phyloP scores from a whole-genome alignment of 2,797 vertebrate species.

The Sylvia borin region DNA sequence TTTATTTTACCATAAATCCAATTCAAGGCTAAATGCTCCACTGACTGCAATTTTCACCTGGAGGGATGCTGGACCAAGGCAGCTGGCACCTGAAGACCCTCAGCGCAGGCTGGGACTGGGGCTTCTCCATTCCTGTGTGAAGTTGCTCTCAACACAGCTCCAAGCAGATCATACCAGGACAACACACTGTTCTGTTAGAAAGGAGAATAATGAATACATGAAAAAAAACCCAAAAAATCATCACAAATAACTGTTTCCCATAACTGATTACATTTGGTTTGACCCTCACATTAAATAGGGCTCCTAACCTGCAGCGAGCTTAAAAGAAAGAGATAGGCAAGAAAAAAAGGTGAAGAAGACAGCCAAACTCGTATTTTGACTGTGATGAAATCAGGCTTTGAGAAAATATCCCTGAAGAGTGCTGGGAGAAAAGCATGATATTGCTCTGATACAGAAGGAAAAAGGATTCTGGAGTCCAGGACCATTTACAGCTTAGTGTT shows the following conservation, averaged over 20 bases:
- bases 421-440: neutral
- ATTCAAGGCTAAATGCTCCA: neutral
- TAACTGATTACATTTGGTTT: neutral
- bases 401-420: neutral
- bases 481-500: neutral
- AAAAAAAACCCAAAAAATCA: neutral
- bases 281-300: neutral
- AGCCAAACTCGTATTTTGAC: neutral
- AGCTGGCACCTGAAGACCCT: neutral
- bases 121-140: neutral
- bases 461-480: neutral
- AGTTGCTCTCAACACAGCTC: neutral
- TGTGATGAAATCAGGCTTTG: neutral
- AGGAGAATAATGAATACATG: neutral
- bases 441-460: neutral
- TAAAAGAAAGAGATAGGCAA: neutral
- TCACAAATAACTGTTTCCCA: slow-evolving; percentile 29
- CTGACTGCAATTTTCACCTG: neutral
- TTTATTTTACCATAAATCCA: neutral
- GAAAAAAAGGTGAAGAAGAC: neutral
- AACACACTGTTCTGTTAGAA: neutral
- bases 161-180: neutral
- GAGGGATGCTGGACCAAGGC: neutral
- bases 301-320: neutral
- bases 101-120: neutral